phyloP scores from a whole-genome alignment of 2,888 invertebrate genomes.

The Andricus quercusramuli region DNA sequence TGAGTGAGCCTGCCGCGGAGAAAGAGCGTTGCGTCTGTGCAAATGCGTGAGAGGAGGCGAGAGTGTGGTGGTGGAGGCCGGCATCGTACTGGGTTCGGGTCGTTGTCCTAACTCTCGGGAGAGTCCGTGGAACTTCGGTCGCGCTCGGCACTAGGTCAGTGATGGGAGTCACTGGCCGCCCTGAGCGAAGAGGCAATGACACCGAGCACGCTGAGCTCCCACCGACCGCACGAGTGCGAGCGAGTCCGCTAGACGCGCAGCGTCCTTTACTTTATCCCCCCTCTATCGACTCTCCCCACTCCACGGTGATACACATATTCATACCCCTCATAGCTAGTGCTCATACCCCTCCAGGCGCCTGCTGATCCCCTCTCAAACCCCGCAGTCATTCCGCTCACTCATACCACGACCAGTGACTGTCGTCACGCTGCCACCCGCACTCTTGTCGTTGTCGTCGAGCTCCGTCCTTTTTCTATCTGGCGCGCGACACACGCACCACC shows the following conservation, averaged over 20 bases:
- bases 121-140: slow-evolving; percentile 65
- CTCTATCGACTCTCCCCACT: slow-evolving; percentile 12
- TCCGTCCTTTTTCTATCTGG: slow-evolving; percentile 42
- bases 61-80: slow-evolving; percentile 66
- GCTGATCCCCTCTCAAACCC: slow-evolving; percentile 1
- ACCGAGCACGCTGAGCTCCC: slow-evolving; percentile 71
- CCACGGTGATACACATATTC: background rate
- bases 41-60: slow-evolving; percentile 38
- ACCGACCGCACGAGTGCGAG: slow-evolving; percentile 31
- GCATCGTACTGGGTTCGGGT: slow-evolving; percentile 65
- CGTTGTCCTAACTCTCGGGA: slow-evolving; percentile 70
- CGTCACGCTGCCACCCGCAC: slow-evolving; percentile 27
- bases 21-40: slow-evolving; percentile 10
- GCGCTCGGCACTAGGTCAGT: slow-evolving; percentile 78
- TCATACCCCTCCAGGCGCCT: slow-evolving; percentile 34
- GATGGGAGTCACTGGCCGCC: slow-evolving; percentile 79
- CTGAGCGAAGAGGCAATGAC: slow-evolving; percentile 79
- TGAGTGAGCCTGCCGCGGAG: slow-evolving; percentile 38
- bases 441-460: slow-evolving; percentile 55
- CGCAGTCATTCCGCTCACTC: slow-evolving; percentile 1
- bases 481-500: slow-evolving; percentile 38
- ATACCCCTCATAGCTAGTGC: background rate
- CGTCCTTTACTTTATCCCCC: slow-evolving; percentile 26
- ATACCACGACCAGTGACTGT: background rate
- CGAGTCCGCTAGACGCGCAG: slow-evolving; percentile 22